Base-by-base conservation (phyloP, 2,888 invertebrate species). In the Spodoptera exigua region DNA sequence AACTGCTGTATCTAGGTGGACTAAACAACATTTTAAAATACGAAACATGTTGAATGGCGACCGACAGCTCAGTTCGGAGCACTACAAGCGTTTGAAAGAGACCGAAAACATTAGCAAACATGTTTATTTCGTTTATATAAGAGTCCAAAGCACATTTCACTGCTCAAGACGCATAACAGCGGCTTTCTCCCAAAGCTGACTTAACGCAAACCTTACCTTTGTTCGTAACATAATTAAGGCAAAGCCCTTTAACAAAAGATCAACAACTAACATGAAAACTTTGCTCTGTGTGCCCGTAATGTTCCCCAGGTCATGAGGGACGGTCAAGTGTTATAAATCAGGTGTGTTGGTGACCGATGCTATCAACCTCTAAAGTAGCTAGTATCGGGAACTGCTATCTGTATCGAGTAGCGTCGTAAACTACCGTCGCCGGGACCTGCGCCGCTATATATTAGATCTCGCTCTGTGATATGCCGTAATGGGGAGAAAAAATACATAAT, bases 321-420 rank as follows among this genome's bases (percentile, higher is more conserved):
- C 59, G 45, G 46, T 45, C 48, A 58, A 61, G 53, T 54, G 52
- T 61, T 71, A 74, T 75, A 75, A 68, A 75, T 71, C 75, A 71
- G 68, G 52, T 71, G 21, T 45, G 57, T 35, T 43, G 49, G 57
- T 61, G 55, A 52, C 62, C 66, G 56, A 68, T 55, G 47, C n/a
- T 71, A 75, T 71, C 75, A 46, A 53, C 53, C 54, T 58, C 18
- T n/a, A 54, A 68, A 65, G 65, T 69, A 66, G 40, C 34, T 16
- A 58, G 60, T 66, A 76, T 58, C 61, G 65, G 54, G 46, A 71
- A 69, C 53, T 51, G 52, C 62, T 72, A 72, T 74, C 74, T 75
- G 76, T 72, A 74, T 72, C 76, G 63, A 55, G 51, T 70, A 18
- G 43, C 46, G 60, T 66, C 72, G 74, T 72, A 63, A 59, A 62